A percentile compares a stretch with the other conserved stretches of the same genome.
Conservation (phyloP, 2,797 vertebrate species). For the Acrossocheilus fasciatus region DNA sequence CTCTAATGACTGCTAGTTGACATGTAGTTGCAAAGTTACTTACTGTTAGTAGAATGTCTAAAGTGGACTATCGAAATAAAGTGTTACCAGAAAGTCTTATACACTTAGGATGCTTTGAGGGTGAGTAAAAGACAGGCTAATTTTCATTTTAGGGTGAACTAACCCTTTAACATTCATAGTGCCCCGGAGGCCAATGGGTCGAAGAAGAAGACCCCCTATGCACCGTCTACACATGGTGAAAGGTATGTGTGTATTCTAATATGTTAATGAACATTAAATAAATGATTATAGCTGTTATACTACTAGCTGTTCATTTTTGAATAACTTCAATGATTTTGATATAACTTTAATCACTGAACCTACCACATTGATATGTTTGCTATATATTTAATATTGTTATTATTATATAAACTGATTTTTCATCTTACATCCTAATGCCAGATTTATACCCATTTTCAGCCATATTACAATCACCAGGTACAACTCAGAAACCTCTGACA, state of each 20-base stretch:
- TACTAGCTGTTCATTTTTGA: background rate
- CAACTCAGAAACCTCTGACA: background rate
- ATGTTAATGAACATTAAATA: background rate
- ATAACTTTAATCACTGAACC: background rate
- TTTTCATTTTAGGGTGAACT: no score
- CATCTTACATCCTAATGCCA: background rate
- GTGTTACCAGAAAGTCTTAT: no score
- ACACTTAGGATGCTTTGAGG: no score
- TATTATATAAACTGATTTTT: background rate
- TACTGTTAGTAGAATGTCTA: no score
- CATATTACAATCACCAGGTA: background rate
- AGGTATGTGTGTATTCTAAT: background rate
- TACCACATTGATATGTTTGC: background rate
- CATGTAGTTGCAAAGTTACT: no score
- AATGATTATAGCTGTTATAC: background rate
- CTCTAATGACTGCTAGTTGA: no score
- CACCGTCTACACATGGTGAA: fast-evolving
- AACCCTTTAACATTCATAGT: background rate
- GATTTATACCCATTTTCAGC: background rate
- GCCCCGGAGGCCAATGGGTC: fast-evolving
- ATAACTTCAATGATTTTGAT: background rate
- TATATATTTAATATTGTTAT: background rate
- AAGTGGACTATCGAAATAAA: no score
- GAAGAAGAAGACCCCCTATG: fast-evolving
- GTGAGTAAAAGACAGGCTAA: no score